These are phyloP conservation scores for Eclectus roratus DNA, from an alignment of 2,113 vertebrate species.

Conservation along the genomic window DNA sequence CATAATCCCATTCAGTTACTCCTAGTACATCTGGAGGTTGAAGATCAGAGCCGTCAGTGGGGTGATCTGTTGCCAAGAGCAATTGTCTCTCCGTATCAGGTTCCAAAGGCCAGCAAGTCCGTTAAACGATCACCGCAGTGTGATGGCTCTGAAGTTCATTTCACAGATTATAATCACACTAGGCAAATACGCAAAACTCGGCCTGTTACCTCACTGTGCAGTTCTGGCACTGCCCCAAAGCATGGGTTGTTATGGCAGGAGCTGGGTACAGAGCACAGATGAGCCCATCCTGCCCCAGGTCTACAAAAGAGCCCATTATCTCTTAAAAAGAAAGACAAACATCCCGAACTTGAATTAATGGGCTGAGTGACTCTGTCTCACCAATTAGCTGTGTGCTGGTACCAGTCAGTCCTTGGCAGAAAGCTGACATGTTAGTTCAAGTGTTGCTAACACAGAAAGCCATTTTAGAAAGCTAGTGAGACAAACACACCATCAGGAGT, in stretches of 20 bases:
- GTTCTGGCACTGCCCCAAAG: not conserved
- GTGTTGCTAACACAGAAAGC: not conserved
- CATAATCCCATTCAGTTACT: constrained; percentile 2
- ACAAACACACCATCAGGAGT: not conserved
- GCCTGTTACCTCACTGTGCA: not conserved
- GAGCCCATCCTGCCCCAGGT: not conserved
- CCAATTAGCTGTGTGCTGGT: not conserved
- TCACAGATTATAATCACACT: not conserved
- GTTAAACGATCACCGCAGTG: not conserved
- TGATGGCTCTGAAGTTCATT: not conserved
- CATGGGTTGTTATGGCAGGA: not conserved
- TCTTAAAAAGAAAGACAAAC: not conserved
- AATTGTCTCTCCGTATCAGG: not conserved
- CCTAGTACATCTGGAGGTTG: not conserved
- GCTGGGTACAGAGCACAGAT: not conserved
- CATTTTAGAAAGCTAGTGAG: not conserved
- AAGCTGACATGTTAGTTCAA: not conserved
- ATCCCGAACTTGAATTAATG: not conserved
- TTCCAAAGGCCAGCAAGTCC: not conserved
- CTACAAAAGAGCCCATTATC: not conserved
- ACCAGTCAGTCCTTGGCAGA: not conserved
- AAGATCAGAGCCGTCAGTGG: not conserved
- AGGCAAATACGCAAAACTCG: not conserved
- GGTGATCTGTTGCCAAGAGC: constrained; percentile 2
- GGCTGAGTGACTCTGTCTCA: not conserved